Evolutionary conservation across 2,797 vertebrate genomes (phyloP), one percentile per base, ranked within the genome.

Genomic region (Florisuga fusca): DNA sequence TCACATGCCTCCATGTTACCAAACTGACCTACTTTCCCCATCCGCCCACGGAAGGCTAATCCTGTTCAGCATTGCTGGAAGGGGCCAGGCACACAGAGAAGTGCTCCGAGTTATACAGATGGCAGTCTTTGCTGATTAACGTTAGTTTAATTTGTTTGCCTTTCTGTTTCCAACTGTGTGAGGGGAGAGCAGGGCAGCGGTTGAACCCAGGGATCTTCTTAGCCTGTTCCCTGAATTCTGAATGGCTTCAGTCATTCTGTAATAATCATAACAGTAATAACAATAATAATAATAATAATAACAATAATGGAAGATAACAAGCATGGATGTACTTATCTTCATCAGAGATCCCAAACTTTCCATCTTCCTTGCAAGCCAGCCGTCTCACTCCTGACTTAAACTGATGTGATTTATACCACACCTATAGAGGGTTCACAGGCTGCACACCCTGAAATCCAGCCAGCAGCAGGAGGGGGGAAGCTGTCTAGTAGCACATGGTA

Each of bases 21-120:
- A 15, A 94, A 97, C 91, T 98, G 98, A 98, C 98, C 98, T 98
- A 98, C 97, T 98, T 98, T 97, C 83, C 69, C 82, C 90, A 10
- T 97, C 94, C 96, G 55, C 97, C 96, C 96, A 95, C 96, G 83
- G 94, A 98, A 97, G 91, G 92, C 97, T 97, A 97, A 98, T 98
- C 97, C 97, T 97, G 97, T 97, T 97, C 96, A 97, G 94, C 94
- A 84, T 95, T 93, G 96, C 96, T 96, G 95, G 66, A 95, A 96
- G 96, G 97, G 87, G 95, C 96, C 58, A 45, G 89, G 95, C 94
- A 75, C 54, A 41, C 53, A 26, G 93, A 96, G 96, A 84, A 94
- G 96, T 86, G 94, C 96, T 97, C 94, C 6, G 68, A 97, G 94
- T 87, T 66, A 51, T 83, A 77, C 97, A 97, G 97, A 97, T 96